Conservation (phyloP, 2,797 vertebrate species). For the Chrosomus eos region DNA sequence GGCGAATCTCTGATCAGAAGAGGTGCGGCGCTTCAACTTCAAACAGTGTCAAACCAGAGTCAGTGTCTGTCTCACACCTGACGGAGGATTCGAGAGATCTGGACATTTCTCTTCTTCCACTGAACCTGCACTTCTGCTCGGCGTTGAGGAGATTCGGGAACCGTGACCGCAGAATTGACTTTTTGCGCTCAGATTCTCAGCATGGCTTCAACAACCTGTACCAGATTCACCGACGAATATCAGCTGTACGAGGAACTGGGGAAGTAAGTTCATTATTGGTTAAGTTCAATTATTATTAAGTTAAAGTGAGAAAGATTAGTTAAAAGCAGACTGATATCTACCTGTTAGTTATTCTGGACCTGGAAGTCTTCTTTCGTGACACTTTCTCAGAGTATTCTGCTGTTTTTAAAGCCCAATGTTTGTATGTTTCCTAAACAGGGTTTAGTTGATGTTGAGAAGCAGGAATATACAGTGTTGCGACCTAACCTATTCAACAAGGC, state of each 20-base stretch:
- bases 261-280: slow-evolving; percentile 81
- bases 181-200: slow-evolving; percentile 53
- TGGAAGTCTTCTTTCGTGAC: not conserved
- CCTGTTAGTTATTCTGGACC: slow-evolving; percentile 4
- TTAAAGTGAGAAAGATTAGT: too few relatives aligned
- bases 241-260: slow-evolving; percentile 98
- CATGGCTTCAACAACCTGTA: slow-evolving; percentile 93
- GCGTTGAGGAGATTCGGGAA: slow-evolving; percentile 25
- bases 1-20: slow-evolving; percentile 56
- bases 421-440: not conserved
- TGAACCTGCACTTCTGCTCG: slow-evolving; percentile 5
- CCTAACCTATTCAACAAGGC: not conserved
- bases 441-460: not conserved
- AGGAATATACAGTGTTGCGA: too few relatives aligned
- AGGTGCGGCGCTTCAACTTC: slow-evolving; percentile 54
- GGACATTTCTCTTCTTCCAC: not conserved
- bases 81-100: not conserved
- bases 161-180: slow-evolving; percentile 44
- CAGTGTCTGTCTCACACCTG: slow-evolving; percentile 18
- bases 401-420: not conserved
- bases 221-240: slow-evolving; percentile 95
- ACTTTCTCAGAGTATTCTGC: not conserved
- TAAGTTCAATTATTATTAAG: too few relatives aligned
- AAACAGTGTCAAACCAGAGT: slow-evolving; percentile 4
- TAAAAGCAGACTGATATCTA: too few relatives aligned